These are phyloP conservation scores for Altica lythri DNA, from an alignment of 2,888 invertebrate genomes.

Conservation along the genomic window DNA sequence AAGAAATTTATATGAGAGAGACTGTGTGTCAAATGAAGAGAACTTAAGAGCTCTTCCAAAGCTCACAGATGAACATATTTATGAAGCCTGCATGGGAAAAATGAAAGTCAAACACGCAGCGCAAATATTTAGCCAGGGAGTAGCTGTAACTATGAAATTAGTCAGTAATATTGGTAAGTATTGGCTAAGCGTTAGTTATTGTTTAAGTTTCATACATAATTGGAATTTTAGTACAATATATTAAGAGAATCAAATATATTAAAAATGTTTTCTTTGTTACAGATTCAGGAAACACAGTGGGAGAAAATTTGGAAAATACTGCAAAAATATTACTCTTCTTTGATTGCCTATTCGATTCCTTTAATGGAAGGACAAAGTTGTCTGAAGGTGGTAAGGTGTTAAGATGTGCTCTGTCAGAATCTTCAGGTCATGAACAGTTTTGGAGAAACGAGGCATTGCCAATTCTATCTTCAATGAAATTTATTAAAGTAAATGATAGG, in stretches of 20 bases:
- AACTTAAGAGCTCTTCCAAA: neutral
- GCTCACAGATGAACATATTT: neutral
- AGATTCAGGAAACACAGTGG: conserved; percentile 4
- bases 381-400: conserved; percentile 6
- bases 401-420: conserved; percentile 13
- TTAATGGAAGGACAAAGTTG: conserved; percentile 12
- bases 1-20: conserved; percentile 2
- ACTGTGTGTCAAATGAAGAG: neutral
- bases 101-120: conserved; percentile 6
- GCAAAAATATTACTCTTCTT: conserved; percentile 23
- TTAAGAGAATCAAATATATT: neutral
- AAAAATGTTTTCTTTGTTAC: neutral
- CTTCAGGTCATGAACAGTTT: conserved; percentile 11
- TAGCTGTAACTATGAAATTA: conserved; percentile 1
- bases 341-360: conserved; percentile 23
- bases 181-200: neutral
- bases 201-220: neutral
- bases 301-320: conserved; percentile 2
- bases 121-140: conserved; percentile 9
- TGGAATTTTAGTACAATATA: neutral
- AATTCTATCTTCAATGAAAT: conserved; percentile 6
- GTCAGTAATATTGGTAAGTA: conserved; percentile 1
- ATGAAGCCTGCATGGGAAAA: neutral
- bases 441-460: conserved; percentile 23
- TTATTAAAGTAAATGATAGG: neutral